phyloP scores from a whole-genome alignment of 2,888 invertebrate species.

The Hydriomena furcata region DNA sequence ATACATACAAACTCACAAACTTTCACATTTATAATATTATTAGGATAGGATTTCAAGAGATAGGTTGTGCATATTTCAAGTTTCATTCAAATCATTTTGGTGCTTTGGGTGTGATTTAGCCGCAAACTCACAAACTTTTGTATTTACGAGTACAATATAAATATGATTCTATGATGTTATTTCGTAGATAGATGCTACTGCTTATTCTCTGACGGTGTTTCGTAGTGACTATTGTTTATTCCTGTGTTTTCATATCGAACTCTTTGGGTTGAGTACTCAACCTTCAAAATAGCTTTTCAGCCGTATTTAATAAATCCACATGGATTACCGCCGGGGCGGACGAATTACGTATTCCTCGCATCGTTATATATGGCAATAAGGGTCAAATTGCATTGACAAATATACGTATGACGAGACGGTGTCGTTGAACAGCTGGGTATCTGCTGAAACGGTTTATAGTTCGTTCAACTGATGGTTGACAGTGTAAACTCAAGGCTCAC shows the following conservation, averaged over 20 bases:
- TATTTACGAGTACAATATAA: no score
- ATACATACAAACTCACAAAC: no score
- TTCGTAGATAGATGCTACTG: background rate
- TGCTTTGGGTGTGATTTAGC: no score
- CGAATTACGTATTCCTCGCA: slow-evolving; percentile 11
- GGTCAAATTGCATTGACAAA: slow-evolving; percentile 15
- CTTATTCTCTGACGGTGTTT: background rate
- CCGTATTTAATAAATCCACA: slow-evolving; percentile 19
- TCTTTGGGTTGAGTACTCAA: slow-evolving; percentile 12
- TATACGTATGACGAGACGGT: background rate
- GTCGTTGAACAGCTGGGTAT: background rate
- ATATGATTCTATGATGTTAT: slow-evolving; percentile 4
- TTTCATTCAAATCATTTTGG: no score
- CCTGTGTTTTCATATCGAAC: slow-evolving; percentile 6
- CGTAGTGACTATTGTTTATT: background rate
- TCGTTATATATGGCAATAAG: slow-evolving; percentile 24
- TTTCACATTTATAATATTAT: no score
- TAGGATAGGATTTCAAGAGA: no score
- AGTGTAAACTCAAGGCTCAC: no score
- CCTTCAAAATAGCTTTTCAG: slow-evolving; percentile 17
- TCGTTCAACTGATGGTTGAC: background rate
- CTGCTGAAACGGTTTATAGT: background rate
- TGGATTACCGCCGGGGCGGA: slow-evolving; percentile 10
- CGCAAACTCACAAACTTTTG: no score
- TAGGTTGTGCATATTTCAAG: no score